phyloP scores from a whole-genome alignment of 2,113 vertebrate genomes.

The Artemisiospiza belli region DNA sequence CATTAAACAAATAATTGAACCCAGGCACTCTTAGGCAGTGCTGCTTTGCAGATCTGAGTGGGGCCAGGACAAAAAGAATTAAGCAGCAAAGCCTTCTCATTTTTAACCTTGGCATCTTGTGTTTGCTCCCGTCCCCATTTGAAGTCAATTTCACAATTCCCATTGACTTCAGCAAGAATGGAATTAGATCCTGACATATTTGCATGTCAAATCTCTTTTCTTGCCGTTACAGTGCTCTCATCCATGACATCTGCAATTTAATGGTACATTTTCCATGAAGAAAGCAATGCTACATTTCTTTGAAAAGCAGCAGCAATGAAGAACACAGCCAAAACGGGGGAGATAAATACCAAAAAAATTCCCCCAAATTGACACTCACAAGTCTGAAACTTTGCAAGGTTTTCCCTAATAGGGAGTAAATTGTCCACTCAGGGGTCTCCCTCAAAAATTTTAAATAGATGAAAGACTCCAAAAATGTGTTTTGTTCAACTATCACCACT shows the following conservation, averaged over 20 bases:
- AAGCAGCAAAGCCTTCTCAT: neutral
- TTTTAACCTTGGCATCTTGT: neutral
- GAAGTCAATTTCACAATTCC: neutral
- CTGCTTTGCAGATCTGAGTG: neutral
- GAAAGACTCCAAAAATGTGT: neutral
- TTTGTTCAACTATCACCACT: neutral
- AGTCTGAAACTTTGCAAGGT: neutral
- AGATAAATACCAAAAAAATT: neutral
- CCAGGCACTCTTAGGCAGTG: neutral
- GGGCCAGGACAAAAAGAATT: neutral
- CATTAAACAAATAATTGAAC: neutral
- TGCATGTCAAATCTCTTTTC: constrained; percentile 37
- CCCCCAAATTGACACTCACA: rapidly evolving
- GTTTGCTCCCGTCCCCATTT: neutral
- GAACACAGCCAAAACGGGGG: neutral
- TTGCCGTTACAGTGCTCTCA: neutral
- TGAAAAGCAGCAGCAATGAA: neutral
- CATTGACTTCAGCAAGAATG: neutral
- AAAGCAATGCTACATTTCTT: neutral
- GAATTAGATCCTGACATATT: constrained; percentile 35
- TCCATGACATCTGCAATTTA: constrained; percentile 35
- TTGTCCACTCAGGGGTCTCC: neutral
- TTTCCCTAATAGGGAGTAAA: neutral
- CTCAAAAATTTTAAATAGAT: neutral
- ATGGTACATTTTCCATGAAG: constrained; percentile 33